Evolutionary conservation across 2,888 invertebrate species (phyloP).

Genomic region (Ferrisia virgata): DNA sequence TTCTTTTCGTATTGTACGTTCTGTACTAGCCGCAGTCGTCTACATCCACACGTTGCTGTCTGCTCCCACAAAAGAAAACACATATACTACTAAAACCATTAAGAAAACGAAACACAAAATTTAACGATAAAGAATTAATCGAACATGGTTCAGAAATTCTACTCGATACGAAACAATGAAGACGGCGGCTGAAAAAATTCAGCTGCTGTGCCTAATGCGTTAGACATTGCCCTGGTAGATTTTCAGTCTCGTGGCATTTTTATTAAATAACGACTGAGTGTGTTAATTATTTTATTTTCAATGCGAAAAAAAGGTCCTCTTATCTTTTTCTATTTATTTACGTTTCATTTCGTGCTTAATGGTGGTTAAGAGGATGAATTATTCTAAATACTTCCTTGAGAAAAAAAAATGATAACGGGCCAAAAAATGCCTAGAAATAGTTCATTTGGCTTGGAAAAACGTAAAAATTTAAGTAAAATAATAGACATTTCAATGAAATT

Average conservation of each 20-base stretch:
- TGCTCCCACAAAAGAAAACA: background rate
- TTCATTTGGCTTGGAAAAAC: background rate
- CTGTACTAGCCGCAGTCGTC: background rate
- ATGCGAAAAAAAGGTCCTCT: background rate
- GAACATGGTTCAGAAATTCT: background rate
- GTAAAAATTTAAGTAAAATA: too few relatives aligned
- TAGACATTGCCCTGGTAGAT: background rate
- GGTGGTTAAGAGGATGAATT: background rate
- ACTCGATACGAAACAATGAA: background rate
- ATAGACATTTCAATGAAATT: too few relatives aligned
- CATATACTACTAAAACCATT: slow-evolving; percentile 14
- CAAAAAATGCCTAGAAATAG: background rate
- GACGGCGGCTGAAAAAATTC: background rate
- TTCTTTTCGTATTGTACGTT: background rate
- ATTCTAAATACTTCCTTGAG: background rate
- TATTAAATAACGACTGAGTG: background rate
- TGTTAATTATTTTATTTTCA: background rate
- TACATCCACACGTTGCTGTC: background rate
- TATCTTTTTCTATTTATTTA: background rate
- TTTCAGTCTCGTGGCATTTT: background rate
- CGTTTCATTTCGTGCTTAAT: background rate
- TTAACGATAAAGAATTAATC: slow-evolving; percentile 13
- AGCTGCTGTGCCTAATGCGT: background rate
- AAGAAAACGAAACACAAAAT: slow-evolving; percentile 9
- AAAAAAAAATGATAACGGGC: background rate